Base-by-base conservation (phyloP, 2,888 invertebrate species). In the Zelleria hepariella region DNA sequence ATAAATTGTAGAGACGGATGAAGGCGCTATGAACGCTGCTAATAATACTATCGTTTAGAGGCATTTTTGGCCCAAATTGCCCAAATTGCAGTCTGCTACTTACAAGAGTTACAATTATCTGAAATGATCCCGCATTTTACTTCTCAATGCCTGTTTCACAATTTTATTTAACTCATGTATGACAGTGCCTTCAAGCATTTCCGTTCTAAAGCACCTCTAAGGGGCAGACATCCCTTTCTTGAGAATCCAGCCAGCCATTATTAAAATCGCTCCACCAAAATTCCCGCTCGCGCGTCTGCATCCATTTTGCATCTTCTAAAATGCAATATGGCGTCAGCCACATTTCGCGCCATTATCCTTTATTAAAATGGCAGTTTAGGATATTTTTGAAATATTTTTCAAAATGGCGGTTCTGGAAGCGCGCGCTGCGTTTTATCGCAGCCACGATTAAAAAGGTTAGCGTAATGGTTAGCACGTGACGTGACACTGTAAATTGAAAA, bases 371-470 rank as follows among this genome's bases (percentile, higher is more conserved):
- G 63, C 68, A 63, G 67, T 66, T 64, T 62, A 64, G 68, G 65
- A 68, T 70, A 74, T 76, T 73, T 53, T 68, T 72, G 73, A 68
- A 69, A 67, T 67, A 65, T 65, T 51, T 52, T 53, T 58, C 53
- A 25, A 26, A 54, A 66, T 61, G 66, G 68, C 68, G 70, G 69
- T 74, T 76, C 77, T 78, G 76, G 62, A 62, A 61, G 70, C 77
- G 67, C 71, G 68, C 66, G 71, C 69, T 77, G 77, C 68, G 69
- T 68, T 78, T 78, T 78, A 77, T 77, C 64, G 74, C 68, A 65
- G 65, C 60, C 72, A 66, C 49, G 71, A 67, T 42, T 42, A 42
- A 42, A 42, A 42, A 42, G 68, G 68, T 71, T 70, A 66, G 62
- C 66, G 65, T 68, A 68, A 73, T 71, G 69, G 65, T 64, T 61